A percentile compares a stretch with the other conserved stretches of the same genome.
phyloP scores from a whole-genome alignment of 1,140 invertebrate genomes.

The Nephila pilipes region DNA sequence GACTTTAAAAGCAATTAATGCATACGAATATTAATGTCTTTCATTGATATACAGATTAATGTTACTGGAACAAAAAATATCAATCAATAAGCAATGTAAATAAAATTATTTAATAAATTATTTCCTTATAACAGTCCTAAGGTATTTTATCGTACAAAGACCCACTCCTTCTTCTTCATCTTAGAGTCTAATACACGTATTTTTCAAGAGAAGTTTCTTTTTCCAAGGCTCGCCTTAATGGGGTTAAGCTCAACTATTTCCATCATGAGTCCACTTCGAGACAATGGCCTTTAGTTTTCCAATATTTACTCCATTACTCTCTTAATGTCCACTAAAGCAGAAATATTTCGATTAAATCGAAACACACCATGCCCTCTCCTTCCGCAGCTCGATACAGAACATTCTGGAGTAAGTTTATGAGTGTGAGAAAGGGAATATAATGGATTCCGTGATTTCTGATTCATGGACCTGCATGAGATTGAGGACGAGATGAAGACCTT shows the following conservation, averaged over 20 bases:
- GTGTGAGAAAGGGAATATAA: not conserved
- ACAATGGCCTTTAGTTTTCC: conserved; percentile 14
- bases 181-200: not conserved
- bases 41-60: no score
- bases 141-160: no score
- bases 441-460: conserved; percentile 31
- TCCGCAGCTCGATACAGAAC: not conserved
- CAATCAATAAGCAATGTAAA: no score
- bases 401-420: not conserved
- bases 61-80: no score
- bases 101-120: not conserved
- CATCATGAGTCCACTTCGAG: not conserved
- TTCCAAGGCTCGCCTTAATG: not conserved
- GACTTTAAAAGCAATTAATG: no score
- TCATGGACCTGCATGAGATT: not conserved
- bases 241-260: not conserved
- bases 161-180: not conserved
- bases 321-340: conserved; percentile 11
- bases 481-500: not conserved
- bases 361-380: not conserved
- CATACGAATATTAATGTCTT: no score
- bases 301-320: conserved; percentile 35
- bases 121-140: no score
- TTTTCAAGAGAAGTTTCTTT: not conserved
- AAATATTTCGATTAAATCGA: conserved; percentile 11